Conservation (phyloP, 2,888 invertebrate genomes). For the Trissolcus japonicus region DNA sequence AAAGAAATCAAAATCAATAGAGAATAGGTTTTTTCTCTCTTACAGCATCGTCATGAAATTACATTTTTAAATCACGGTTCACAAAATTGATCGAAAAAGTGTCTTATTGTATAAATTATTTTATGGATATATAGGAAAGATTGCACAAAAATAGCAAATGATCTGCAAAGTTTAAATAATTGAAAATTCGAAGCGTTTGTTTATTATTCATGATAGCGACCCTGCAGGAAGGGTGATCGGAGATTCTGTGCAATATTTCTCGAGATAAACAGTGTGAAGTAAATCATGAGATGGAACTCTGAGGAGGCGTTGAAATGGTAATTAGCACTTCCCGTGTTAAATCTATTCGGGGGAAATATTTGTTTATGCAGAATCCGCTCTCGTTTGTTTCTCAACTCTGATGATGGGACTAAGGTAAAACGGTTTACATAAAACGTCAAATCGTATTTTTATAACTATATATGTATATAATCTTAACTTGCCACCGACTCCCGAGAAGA, state of each 20-base stretch:
- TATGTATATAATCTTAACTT: constrained; percentile 8
- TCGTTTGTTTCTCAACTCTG: constrained; percentile 37
- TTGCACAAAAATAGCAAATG: constrained; percentile 10
- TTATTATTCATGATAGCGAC: constrained; percentile 29
- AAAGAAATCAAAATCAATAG: no score
- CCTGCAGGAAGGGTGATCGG: constrained; percentile 21
- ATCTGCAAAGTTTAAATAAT: constrained; percentile 19
- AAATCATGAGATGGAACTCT: constrained; percentile 45
- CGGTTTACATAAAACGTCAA: constrained; percentile 23
- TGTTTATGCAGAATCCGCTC: constrained; percentile 52
- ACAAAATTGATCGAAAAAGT: neutral
- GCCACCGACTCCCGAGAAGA: constrained; percentile 8
- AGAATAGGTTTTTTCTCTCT: no score
- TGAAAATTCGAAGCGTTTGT: constrained; percentile 6
- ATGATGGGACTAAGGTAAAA: constrained; percentile 28
- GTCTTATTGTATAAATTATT: neutral
- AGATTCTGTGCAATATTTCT: constrained; percentile 50
- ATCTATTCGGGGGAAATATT: constrained; percentile 51
- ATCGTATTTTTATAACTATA: constrained; percentile 29
- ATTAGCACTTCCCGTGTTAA: constrained; percentile 50
- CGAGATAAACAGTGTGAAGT: constrained; percentile 46
- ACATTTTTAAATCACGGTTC: neutral
- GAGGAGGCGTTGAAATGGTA: constrained; percentile 55
- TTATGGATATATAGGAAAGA: no score
- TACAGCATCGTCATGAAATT: no score